phyloP scores from a whole-genome alignment of 2,888 invertebrate genomes.

The Ophonus ardosiacus region DNA sequence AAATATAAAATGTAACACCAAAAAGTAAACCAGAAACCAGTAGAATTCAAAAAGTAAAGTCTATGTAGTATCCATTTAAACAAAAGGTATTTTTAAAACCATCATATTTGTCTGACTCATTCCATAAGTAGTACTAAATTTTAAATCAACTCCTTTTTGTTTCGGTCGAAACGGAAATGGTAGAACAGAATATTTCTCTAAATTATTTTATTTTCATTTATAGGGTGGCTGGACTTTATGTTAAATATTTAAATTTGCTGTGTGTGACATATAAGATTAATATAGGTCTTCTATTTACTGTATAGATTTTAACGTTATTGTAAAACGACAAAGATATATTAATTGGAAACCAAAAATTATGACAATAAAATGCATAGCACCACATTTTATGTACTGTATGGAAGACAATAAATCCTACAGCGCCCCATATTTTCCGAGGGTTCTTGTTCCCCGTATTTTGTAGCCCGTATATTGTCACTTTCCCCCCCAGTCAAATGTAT shows the following conservation, averaged over 20 bases:
- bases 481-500: slow-evolving; percentile 53
- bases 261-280: slow-evolving; percentile 63
- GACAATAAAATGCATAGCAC: slow-evolving; percentile 63
- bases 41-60: too few relatives aligned
- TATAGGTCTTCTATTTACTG: slow-evolving; percentile 51
- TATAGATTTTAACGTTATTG: slow-evolving; percentile 55
- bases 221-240: slow-evolving; percentile 54
- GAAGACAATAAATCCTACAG: slow-evolving; percentile 62
- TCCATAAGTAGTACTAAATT: too few relatives aligned
- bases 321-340: slow-evolving; percentile 58
- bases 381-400: slow-evolving; percentile 60
- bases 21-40: too few relatives aligned
- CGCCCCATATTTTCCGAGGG: slow-evolving; percentile 54
- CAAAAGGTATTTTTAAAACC: too few relatives aligned
- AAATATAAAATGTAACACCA: too few relatives aligned
- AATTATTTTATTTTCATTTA: background rate
- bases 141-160: too few relatives aligned
- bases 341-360: slow-evolving; percentile 63
- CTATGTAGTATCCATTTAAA: too few relatives aligned
- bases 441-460: slow-evolving; percentile 57
- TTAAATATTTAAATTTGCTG: slow-evolving; percentile 56
- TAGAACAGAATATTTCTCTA: background rate
- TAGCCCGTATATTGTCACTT: slow-evolving; percentile 56
- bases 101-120: too few relatives aligned
- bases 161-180: too few relatives aligned